Evolutionary conservation across 2,797 vertebrate species (phyloP).

Genomic region (Leptodactylus fallax): DNA sequence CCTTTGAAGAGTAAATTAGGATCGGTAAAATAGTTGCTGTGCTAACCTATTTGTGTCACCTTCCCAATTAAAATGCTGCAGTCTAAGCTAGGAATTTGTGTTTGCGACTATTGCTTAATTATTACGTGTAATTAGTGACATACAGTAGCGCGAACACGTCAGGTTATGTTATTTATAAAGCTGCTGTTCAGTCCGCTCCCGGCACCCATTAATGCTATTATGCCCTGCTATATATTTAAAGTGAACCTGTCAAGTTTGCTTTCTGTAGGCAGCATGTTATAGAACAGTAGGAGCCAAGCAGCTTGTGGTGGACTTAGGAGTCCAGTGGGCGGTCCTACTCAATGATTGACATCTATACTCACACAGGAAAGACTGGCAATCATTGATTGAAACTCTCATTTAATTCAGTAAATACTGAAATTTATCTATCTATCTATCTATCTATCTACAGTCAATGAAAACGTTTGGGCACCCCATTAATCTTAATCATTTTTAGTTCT

Average conservation of each 20-base stretch:
- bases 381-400: no score
- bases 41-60: conserved; percentile 47
- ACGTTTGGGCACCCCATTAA: no score
- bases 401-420: no score
- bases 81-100: conserved; percentile 31
- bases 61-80: conserved; percentile 49
- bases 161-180: conserved; percentile 16
- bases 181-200: neutral
- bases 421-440: no score
- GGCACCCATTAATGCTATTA: neutral
- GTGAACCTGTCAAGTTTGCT: neutral
- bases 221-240: conserved; percentile 19
- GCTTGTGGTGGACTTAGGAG: neutral
- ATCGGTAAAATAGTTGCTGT: conserved; percentile 31
- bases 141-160: conserved; percentile 4
- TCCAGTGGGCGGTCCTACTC: neutral
- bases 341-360: neutral
- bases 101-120: conserved; percentile 43
- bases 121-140: conserved; percentile 44
- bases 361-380: neutral
- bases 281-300: neutral
- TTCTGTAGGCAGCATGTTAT: neutral
- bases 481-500: no score
- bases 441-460: no score
- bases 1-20: conserved; percentile 58